phyloP scores from a whole-genome alignment of 2,888 invertebrate species.

The Seira ritae region DNA sequence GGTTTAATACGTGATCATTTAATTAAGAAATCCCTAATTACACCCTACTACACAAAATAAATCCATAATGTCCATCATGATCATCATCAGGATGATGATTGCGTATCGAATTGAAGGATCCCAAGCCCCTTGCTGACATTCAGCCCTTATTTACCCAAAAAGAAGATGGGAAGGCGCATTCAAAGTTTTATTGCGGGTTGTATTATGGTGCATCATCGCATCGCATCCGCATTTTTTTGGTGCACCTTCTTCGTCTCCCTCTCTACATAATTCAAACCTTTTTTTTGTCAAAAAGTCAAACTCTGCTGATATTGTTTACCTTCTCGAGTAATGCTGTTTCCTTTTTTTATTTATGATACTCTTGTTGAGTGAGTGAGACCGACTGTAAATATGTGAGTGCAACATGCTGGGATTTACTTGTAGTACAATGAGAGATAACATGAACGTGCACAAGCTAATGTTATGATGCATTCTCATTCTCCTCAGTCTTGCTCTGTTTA shows the following conservation, averaged over 20 bases:
- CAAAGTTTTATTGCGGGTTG: conserved; percentile 42
- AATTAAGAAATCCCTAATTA: conserved; percentile 57
- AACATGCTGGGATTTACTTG: conserved; percentile 55
- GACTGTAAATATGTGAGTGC: conserved; percentile 57
- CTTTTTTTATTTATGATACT: not conserved
- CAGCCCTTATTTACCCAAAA: conserved; percentile 66
- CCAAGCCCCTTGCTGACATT: conserved; percentile 58
- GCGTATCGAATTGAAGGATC: conserved; percentile 59
- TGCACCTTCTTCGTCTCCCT: conserved; percentile 1
- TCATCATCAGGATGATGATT: conserved; percentile 19
- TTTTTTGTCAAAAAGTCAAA: not conserved
- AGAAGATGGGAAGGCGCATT: conserved; percentile 42
- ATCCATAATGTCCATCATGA: not conserved
- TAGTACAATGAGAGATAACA: conserved; percentile 46
- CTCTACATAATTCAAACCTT: not conserved
- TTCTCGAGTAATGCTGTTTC: too few relatives aligned
- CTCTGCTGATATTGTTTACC: too few relatives aligned
- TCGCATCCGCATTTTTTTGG: conserved; percentile 21
- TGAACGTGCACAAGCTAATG: conserved; percentile 58
- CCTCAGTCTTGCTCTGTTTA: conserved; percentile 11
- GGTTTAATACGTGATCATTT: too few relatives aligned
- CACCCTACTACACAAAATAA: conserved; percentile 32
- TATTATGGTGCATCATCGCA: conserved; percentile 34
- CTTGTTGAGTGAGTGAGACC: conserved; percentile 41
- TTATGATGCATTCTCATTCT: not conserved